Conservation (phyloP, 1,140 invertebrate genomes). For the Neodiprion pinetum region DNA sequence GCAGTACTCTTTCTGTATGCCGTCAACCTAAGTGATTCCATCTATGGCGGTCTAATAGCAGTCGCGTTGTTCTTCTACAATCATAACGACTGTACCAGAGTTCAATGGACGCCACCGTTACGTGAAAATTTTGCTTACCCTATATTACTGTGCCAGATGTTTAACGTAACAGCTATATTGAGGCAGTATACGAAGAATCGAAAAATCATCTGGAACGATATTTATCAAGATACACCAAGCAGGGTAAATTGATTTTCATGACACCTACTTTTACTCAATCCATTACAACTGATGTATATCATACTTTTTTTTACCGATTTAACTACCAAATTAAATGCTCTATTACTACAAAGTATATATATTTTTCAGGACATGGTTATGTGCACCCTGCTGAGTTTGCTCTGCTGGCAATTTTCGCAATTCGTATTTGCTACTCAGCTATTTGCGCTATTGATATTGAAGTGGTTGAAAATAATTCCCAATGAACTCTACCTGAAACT, state of each 20-base stretch:
- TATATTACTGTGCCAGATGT: constrained; percentile 64
- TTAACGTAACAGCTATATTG: constrained; percentile 54
- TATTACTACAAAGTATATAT: not conserved
- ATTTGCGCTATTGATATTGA: constrained; percentile 68
- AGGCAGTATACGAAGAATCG: constrained; percentile 18
- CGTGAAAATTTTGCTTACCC: constrained; percentile 85
- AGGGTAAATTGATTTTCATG: constrained; percentile 8
- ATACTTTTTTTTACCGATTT: not conserved
- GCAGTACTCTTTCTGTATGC: constrained; percentile 71
- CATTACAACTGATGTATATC: constrained; percentile 26
- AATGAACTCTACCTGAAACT: constrained; percentile 58
- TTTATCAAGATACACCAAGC: not conserved
- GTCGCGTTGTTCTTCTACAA: constrained; percentile 79
- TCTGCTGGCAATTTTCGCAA: constrained; percentile 81
- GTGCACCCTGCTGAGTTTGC: constrained; percentile 59
- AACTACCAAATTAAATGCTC: too few relatives aligned
- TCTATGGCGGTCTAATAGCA: constrained; percentile 74
- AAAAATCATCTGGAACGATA: not conserved
- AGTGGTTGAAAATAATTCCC: constrained; percentile 68
- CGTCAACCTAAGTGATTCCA: constrained; percentile 68
- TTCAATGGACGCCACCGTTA: constrained; percentile 86
- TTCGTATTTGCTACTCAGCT: constrained; percentile 79
- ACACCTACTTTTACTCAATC: constrained; percentile 20
- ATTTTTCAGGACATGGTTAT: constrained; percentile 47
- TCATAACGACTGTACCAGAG: constrained; percentile 78